Base-by-base conservation (phyloP, 2,888 invertebrate genomes). In the Xylocampa areola region DNA sequence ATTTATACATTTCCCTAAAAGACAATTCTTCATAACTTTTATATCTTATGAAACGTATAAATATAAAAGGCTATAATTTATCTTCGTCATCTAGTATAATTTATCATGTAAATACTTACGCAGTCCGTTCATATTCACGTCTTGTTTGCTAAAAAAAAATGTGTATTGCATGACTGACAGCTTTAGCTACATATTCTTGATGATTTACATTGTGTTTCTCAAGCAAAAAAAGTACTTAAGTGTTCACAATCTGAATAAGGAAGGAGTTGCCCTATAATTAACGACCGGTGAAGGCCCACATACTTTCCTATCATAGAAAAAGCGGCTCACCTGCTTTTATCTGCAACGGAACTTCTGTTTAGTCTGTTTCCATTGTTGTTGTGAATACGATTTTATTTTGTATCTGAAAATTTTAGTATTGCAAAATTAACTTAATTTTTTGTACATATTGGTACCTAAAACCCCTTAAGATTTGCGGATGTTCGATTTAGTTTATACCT, bases 211-310 rank as follows among this genome's bases (percentile, higher is more conserved):
- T 45, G 25, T 53, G 49, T 60, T 21, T 21, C 2, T 50, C 47
- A 30, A 75, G 27, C 44, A 63, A 67, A 75, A 77, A 69, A 35
- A 30, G 27, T 43, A 44, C n/a, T 35, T 62, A 69, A 58, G 37
- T 40, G 53, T 58, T 60, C 44, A 47, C 59, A 53, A 79, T 79
- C 81, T 83, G 77, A 84, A 80, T 84, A 79, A 84, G 83, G 82
- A 86, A 88, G 82, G 77, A 77, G 81, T 75, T 80, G 85, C 85
- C 87, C 86, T 89, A 81, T 88, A 90, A 91, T 91, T 91, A 90
- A 76, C 79, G 57, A 73, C 74, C 79, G 83, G 72, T 77, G 80
- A 62, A 83, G 79, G 75, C 86, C 87, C 79, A 86, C 88, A 90
- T 90, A 85, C 87, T 86, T 87, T 82, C 83, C 73, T 66, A 73